Evolutionary conservation across 2,797 vertebrate genomes (phyloP).

Genomic region (Orestias chungarensis): DNA sequence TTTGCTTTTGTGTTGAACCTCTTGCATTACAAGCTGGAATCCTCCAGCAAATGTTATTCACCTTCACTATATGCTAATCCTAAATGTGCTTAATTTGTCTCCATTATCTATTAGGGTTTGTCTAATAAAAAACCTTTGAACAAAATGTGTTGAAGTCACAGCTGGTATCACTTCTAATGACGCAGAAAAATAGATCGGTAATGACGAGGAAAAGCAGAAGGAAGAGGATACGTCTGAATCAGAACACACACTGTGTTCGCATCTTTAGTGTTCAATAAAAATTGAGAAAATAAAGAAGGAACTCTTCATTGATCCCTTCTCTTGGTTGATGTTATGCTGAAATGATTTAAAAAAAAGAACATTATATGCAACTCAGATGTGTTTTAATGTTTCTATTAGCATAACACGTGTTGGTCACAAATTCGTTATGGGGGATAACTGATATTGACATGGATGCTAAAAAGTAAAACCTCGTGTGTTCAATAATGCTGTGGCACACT

Average conservation of each 20-base stretch:
- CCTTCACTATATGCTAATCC: background rate
- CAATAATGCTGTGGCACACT: background rate
- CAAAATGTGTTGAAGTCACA: constrained; percentile 29
- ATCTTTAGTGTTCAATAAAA: constrained; percentile 21
- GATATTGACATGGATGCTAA: constrained; percentile 3
- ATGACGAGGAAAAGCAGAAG: constrained; percentile 16
- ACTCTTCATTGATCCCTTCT: constrained; percentile 3
- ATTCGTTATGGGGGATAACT: background rate
- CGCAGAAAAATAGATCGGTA: constrained; percentile 30
- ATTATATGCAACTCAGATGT: constrained; percentile 7
- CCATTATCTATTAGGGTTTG: constrained; percentile 11
- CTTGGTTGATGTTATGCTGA: constrained; percentile 17
- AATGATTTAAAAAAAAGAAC: constrained; percentile 20
- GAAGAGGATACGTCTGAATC: constrained; percentile 20
- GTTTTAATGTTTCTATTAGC: background rate
- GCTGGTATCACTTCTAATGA: constrained; percentile 30
- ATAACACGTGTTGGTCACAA: background rate
- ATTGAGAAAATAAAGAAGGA: constrained; percentile 12
- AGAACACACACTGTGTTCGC: constrained; percentile 13
- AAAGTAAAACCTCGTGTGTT: background rate
- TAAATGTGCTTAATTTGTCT: constrained; percentile 7
- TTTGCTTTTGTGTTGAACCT: constrained; percentile 4
- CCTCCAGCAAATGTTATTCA: constrained; percentile 11
- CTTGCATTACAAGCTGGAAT: constrained; percentile 2
- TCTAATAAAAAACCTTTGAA: constrained; percentile 19